Percentiles rank a stretch among this genome's conserved stretches.
phyloP scores from a whole-genome alignment of 2,888 invertebrate species.

The Meteorus colon region DNA sequence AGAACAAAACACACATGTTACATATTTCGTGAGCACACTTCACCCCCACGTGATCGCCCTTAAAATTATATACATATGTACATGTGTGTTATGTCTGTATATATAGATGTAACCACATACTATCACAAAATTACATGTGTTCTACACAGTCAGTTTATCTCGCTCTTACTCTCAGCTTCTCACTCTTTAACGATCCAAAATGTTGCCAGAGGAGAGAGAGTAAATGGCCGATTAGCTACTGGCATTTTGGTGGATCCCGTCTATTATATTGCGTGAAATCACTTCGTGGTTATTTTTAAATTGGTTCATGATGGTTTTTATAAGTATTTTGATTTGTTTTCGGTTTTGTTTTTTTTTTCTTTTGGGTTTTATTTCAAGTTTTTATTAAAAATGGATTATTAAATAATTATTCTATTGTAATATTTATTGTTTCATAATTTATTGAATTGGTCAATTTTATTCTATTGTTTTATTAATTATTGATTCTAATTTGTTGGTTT shows the following conservation, averaged over 20 bases:
- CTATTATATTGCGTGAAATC: background rate
- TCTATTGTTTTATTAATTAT: too few species aligned
- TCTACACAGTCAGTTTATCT: background rate
- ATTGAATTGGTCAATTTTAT: too few species aligned
- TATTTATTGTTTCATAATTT: too few species aligned
- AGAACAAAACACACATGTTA: conserved; percentile 38
- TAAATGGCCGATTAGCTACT: conserved; percentile 20
- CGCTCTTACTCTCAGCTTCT: background rate
- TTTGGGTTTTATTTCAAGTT: background rate
- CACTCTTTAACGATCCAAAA: conserved; percentile 13
- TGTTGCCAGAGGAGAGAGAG: conserved; percentile 21
- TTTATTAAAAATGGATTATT: too few species aligned
- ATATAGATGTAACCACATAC: conserved; percentile 26
- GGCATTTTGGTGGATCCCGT: background rate
- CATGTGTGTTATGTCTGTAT: conserved; percentile 48
- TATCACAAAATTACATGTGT: conserved; percentile 39
- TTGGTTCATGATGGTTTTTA: background rate
- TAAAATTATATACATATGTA: background rate
- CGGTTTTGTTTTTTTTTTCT: background rate
- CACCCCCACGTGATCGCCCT: conserved; percentile 55
- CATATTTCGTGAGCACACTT: conserved; percentile 42
- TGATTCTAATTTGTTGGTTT: too few species aligned
- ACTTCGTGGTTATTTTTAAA: background rate
- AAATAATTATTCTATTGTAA: too few species aligned
- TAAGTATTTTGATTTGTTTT: background rate